phyloP scores from a whole-genome alignment of 2,888 invertebrate genomes.

The Leptopilina syphax region DNA sequence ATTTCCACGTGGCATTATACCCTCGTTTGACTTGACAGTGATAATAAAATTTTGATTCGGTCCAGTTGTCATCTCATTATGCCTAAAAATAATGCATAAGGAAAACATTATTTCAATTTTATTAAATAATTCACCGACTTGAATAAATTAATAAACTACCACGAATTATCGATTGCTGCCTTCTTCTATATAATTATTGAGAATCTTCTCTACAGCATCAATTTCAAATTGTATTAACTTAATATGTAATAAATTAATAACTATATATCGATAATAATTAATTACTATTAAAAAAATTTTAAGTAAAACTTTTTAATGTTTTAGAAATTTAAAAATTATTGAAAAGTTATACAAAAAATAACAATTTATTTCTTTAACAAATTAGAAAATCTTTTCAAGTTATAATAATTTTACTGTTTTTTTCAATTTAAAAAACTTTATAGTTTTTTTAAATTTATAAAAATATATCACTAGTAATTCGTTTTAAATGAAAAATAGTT shows the following conservation, averaged over 20 bases:
- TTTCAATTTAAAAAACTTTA: too few species aligned
- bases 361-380: too few species aligned
- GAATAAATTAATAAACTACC: neutral
- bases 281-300: neutral
- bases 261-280: neutral
- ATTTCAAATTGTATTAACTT: neutral
- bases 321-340: too few species aligned
- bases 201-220: constrained; percentile 3
- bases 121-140: neutral
- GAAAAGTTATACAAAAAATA: too few species aligned
- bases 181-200: neutral
- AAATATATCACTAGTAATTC: too few species aligned
- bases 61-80: constrained; percentile 89
- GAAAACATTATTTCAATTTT: constrained; percentile 29
- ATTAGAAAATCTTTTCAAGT: too few species aligned
- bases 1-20: constrained; percentile 85
- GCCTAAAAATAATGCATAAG: constrained; percentile 78
- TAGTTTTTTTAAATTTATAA: too few species aligned
- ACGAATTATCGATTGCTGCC: neutral
- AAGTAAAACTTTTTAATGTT: too few species aligned
- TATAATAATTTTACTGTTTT: too few species aligned
- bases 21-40: constrained; percentile 86
- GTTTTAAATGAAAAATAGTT: too few species aligned
- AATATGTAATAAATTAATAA: neutral
- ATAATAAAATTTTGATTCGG: constrained; percentile 91